phyloP scores from a whole-genome alignment of 2,113 vertebrate species.

The Syrrhaptes paradoxus region DNA sequence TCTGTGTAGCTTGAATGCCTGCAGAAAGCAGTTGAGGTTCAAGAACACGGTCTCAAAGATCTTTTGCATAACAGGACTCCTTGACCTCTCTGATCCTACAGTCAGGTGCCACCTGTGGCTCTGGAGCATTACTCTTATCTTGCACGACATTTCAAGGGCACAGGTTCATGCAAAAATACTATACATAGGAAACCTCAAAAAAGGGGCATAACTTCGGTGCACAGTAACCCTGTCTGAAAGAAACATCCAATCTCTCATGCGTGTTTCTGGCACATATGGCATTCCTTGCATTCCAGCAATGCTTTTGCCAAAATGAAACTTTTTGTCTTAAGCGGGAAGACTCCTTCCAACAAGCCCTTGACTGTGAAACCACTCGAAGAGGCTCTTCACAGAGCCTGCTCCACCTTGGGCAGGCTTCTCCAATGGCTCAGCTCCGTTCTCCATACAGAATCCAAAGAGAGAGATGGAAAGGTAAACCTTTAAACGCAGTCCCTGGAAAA shows the following conservation, averaged over 20 bases:
- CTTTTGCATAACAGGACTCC: not conserved
- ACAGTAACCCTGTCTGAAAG: not conserved
- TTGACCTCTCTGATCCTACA: not conserved
- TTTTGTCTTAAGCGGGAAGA: not conserved
- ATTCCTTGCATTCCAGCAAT: not conserved
- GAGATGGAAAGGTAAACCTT: not conserved
- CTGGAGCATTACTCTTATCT: not conserved
- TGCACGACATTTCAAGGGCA: not conserved
- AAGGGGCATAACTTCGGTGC: rapidly evolving
- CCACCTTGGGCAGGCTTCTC: rapidly evolving
- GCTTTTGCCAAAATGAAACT: not conserved
- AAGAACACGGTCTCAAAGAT: not conserved
- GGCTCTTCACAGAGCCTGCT: not conserved
- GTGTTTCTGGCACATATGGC: not conserved
- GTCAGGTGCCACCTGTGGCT: not conserved
- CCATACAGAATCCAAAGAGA: not conserved
- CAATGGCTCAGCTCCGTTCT: not conserved
- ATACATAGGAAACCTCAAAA: rapidly evolving
- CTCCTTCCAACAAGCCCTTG: not conserved
- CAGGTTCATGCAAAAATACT: not conserved
- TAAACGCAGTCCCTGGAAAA: not conserved
- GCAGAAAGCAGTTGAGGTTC: not conserved
- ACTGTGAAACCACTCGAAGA: not conserved
- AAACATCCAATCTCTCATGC: not conserved
- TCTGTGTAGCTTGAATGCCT: not conserved